Base-by-base conservation (phyloP, 2,113 vertebrate species). In the Rhizomys pruinosus region DNA sequence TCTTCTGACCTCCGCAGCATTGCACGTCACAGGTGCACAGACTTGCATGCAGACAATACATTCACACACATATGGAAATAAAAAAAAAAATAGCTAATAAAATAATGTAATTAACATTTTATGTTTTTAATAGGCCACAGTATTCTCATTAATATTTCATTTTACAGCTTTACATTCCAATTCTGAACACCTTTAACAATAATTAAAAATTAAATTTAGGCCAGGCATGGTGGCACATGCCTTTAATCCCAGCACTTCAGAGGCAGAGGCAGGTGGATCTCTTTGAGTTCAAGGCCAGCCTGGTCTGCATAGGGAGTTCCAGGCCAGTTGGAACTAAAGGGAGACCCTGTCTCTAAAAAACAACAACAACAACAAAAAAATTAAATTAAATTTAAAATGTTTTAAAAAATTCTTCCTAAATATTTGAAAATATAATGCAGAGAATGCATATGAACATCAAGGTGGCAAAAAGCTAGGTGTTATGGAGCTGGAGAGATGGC, bases 131-230 rank as follows among this genome's bases (percentile, higher is more conserved):
- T 20, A 93, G 81, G 32, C 27, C 23, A 76, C 17, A 39, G 25
- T 17, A 47, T 22, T 37, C 29, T 74, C 27, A 89, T 88, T 79
- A 84, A 22, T 89, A 91, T 82, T 95, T 89, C 59, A 97, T 97
- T 97, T 97, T 96, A 96, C 92, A 92, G 34, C 29, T 94, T 89
- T 76, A 79, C 7, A 96, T 93, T 96, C 84, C 81, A 97, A 95
- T 96, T 97, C 87, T 97, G 95, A 96, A 96, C 95, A 96, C 91
- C 44, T 96, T 92, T 97, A 98, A 96, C 69, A 93, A 96, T 87
- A 96, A 90, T 74, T 91, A 95, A 97, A 97, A 97, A 97, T 94
- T 90, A 97, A 95, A 98, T 97, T 84, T 19, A 85, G n/a, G n/a
- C n/a, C n/a, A n/a, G n/a, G n/a, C n/a, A n/a, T n/a, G n/a, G n/a